Evolutionary conservation across 1,140 invertebrate genomes (phyloP).

Genomic region (Procambarus clarkii): DNA sequence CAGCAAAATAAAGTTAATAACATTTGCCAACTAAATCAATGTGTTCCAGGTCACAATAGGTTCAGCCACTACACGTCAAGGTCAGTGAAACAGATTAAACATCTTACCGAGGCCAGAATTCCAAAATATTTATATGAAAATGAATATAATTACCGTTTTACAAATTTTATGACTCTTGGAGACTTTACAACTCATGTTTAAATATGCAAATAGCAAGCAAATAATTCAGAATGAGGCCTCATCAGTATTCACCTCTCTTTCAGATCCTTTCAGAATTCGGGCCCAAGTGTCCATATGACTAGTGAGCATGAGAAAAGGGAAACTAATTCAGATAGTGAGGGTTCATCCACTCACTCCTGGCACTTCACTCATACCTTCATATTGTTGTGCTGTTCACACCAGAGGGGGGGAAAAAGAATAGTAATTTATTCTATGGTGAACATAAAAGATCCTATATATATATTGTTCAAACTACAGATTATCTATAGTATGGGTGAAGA

Average conservation of each 20-base stretch:
- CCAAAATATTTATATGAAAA: slow-evolving; percentile 18
- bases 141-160: neutral
- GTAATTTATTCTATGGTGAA: slow-evolving; percentile 51
- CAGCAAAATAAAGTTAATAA: no score
- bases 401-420: slow-evolving; percentile 44
- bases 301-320: slow-evolving; percentile 18
- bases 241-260: slow-evolving; percentile 46
- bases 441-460: slow-evolving; percentile 21
- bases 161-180: neutral
- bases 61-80: slow-evolving; percentile 4
- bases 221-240: slow-evolving; percentile 40
- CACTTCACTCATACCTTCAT: slow-evolving; percentile 68
- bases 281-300: slow-evolving; percentile 47
- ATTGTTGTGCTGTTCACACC: slow-evolving; percentile 66
- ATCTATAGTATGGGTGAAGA: neutral
- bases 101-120: slow-evolving; percentile 48
- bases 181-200: neutral
- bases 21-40: neutral
- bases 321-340: slow-evolving; percentile 49
- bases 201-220: slow-evolving; percentile 5
- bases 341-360: slow-evolving; percentile 50
- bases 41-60: neutral
- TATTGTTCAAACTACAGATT: neutral
- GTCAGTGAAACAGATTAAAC: slow-evolving; percentile 19
- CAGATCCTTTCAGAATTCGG: slow-evolving; percentile 47